A percentile compares a stretch with the other conserved stretches of the same genome.
These are phyloP conservation scores for Monoplex corrugatus DNA, from an alignment of 2,888 invertebrate species.

Conservation along the genomic window DNA sequence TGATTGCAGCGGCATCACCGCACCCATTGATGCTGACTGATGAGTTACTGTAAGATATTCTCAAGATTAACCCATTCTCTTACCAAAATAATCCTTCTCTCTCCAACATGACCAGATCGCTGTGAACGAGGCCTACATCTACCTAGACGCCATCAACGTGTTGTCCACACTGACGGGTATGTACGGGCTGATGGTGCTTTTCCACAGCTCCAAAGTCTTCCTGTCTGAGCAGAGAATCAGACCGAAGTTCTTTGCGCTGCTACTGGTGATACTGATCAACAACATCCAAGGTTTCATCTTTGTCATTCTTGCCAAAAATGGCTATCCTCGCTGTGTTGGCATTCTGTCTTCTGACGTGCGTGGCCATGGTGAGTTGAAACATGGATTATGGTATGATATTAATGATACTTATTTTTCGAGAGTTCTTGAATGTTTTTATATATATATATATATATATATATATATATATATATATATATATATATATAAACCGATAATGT, in stretches of 20 bases:
- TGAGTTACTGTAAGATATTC: no score
- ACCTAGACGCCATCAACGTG: conserved; percentile 47
- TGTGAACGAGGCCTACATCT: conserved; percentile 45
- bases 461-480: background rate
- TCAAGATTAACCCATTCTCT: background rate
- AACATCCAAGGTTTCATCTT: conserved; percentile 55
- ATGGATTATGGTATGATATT: background rate
- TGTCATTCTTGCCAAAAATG: conserved; percentile 37
- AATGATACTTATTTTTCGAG: background rate
- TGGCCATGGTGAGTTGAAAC: conserved; percentile 44
- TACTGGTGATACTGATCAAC: conserved; percentile 50
- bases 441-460: background rate
- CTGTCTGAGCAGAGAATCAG: conserved; percentile 50
- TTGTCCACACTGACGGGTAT: conserved; percentile 54
- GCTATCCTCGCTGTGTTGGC: conserved; percentile 29
- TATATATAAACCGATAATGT: background rate
- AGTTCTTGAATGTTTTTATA: background rate
- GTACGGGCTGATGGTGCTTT: conserved; percentile 56
- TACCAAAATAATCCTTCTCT: background rate
- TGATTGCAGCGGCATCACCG: background rate
- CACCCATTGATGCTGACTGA: no score
- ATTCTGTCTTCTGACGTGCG: conserved; percentile 38
- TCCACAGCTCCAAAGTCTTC: conserved; percentile 42
- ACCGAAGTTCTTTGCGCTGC: conserved; percentile 56
- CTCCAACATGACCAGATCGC: background rate